Evolutionary conservation across 64 coral and sea anemone genomes (phyloP).

Genomic region (Montipora foliosa): DNA sequence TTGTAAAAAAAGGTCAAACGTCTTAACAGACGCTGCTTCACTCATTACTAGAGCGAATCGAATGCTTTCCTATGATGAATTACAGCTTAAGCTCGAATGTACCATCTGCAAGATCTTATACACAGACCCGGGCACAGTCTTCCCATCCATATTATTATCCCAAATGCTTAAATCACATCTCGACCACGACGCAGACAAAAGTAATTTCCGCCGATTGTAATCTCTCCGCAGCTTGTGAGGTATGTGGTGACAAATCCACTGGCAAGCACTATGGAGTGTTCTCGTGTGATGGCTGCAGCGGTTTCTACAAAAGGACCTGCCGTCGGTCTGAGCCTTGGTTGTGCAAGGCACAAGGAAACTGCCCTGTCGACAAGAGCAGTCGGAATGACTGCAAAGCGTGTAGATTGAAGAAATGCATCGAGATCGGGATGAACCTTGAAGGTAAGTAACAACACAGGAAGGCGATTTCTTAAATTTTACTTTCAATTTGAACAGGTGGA

Average conservation of each 20-base stretch:
- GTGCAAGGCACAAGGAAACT: conserved; percentile 77
- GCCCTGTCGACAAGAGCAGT: conserved; percentile 86
- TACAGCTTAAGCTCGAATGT: background rate
- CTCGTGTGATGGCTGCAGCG: conserved; percentile 95
- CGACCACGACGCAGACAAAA: background rate
- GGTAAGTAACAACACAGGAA: conserved; percentile 50
- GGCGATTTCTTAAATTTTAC: no score
- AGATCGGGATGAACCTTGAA: conserved; percentile 89
- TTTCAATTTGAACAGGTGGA: no score
- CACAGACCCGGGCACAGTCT: background rate
- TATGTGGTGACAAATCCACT: conserved; percentile 92
- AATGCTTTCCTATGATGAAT: background rate
- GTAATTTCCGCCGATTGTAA: background rate
- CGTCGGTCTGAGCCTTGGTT: conserved; percentile 88
- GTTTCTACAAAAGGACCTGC: conserved; percentile 94
- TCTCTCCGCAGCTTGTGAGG: conserved; percentile 79
- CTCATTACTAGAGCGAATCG: background rate
- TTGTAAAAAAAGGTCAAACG: background rate
- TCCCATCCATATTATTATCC: background rate
- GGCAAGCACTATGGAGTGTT: conserved; percentile 98
- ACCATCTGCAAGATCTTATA: background rate
- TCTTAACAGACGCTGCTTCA: background rate
- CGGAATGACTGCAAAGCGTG: conserved; percentile 95
- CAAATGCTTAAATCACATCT: background rate
- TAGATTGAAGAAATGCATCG: conserved; percentile 88